Base-by-base conservation (phyloP, 2,888 invertebrate genomes). In the Mythimna pallens region DNA sequence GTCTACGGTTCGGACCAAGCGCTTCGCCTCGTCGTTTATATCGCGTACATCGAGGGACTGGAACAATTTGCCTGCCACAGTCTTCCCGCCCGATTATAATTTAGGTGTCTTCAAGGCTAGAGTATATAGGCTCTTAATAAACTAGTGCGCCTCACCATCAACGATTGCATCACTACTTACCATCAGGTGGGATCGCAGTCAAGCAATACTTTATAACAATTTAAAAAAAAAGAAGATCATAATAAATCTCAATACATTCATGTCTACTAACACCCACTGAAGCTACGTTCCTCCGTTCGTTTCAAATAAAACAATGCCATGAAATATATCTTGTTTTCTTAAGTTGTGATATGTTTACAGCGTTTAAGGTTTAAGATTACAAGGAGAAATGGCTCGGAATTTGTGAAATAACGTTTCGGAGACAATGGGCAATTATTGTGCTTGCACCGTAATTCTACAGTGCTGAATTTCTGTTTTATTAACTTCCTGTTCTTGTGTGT, bases 221-320 rank as follows among this genome's bases (percentile, higher is more conserved):
- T 25, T 1, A 25, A 25, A 25, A 25, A 25, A 25, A 25, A 25
- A 25, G 2, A 76, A 73, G 83, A 85, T 82, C 82, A 58, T 65
- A 77, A 84, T 83, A 76, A 76, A 73, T 67, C 65, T 73, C 34
- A 65, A 70, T 73, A 54, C 70, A 73, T 80, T 74, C 36, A 57
- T 62, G 68, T 70, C 65, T 77, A 73, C 83, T 40, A 25, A 58
- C 73, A 43, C 73, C 73, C 61, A 78, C 74, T 52, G 25, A 30
- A 10, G 0, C 22, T 25, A 40, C 12, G 20, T 6, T 54, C 73
- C 65, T 80, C 55, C 63, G 63, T 73, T 81, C n/a, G 25, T 73
- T 63, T n/a, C 63, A 65, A 74, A 68, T 36, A 78, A 81, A 77
- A 77, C 65, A 71, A 73, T 57, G 54, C 25, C 34, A 55, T 66